A percentile compares a stretch with the other conserved stretches of the same genome.
These are phyloP conservation scores for Petaurus breviceps DNA, from an alignment of 2,113 vertebrate genomes.

Conservation along the genomic window DNA sequence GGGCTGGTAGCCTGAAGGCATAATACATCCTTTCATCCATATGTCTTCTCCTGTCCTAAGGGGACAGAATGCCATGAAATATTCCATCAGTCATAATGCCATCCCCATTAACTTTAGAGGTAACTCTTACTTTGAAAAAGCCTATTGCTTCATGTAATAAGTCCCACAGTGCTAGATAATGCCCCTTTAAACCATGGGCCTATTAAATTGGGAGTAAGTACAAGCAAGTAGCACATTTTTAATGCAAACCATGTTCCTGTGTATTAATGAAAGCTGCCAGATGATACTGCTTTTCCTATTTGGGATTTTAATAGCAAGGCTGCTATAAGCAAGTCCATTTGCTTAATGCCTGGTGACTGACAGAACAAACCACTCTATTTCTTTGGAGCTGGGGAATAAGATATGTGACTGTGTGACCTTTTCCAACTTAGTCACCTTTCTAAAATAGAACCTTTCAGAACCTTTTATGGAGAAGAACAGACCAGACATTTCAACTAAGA, in stretches of 20 bases:
- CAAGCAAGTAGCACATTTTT: background rate
- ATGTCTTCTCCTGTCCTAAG: background rate
- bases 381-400: background rate
- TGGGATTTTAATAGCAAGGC: background rate
- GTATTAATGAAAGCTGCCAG: background rate
- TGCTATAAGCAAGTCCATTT: background rate
- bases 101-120: no score
- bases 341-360: background rate
- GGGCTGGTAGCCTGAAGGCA: background rate
- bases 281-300: rapidly evolving
- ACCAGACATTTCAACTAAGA: background rate
- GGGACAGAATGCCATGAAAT: background rate
- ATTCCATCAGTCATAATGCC: background rate
- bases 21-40: background rate
- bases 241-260: rapidly evolving
- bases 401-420: background rate
- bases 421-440: background rate
- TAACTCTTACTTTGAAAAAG: background rate
- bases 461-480: background rate
- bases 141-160: background rate
- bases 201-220: background rate
- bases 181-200: background rate
- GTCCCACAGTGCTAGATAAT: background rate
- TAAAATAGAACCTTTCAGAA: background rate
- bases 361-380: background rate